Evolutionary conservation across 2,888 invertebrate species (phyloP).

Genomic region (Morpho deidamia): DNA sequence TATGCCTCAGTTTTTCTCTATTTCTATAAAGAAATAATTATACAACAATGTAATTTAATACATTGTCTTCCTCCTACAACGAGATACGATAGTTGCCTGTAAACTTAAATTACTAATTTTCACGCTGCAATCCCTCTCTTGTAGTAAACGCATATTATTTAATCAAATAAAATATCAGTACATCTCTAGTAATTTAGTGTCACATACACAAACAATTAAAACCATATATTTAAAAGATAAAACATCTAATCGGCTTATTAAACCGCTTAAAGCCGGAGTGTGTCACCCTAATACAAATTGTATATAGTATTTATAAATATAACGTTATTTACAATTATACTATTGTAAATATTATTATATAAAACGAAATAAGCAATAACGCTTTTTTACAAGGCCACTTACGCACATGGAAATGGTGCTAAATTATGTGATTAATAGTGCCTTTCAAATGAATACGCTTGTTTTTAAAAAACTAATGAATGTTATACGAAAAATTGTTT

Average conservation of each 20-base stretch:
- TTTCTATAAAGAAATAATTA: too few relatives aligned
- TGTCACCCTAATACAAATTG: conserved; percentile 44
- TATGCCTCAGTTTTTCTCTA: too few relatives aligned
- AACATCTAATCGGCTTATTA: conserved; percentile 21
- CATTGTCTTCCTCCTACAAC: too few relatives aligned
- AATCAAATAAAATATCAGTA: not conserved
- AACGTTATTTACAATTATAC: conserved; percentile 26
- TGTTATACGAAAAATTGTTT: conserved; percentile 3
- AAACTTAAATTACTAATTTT: too few relatives aligned
- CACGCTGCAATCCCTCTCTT: too few relatives aligned
- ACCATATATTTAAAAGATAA: too few relatives aligned
- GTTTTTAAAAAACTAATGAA: conserved; percentile 7
- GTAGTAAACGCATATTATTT: too few relatives aligned
- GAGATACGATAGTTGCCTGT: too few relatives aligned
- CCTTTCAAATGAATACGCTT: conserved; percentile 25
- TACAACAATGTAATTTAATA: too few relatives aligned
- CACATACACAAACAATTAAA: too few relatives aligned
- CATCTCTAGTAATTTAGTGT: not conserved
- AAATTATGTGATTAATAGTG: conserved; percentile 17
- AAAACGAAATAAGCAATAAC: conserved; percentile 16
- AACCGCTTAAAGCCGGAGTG: conserved; percentile 59
- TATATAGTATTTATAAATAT: conserved; percentile 21
- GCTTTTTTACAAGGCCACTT: conserved; percentile 6
- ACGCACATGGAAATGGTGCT: conserved; percentile 23
- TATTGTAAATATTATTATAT: conserved; percentile 29